A percentile compares a stretch with the other conserved stretches of the same genome.
These are phyloP conservation scores for Eristalis tenax DNA, from an alignment of 2,888 invertebrate species.

Conservation along the genomic window DNA sequence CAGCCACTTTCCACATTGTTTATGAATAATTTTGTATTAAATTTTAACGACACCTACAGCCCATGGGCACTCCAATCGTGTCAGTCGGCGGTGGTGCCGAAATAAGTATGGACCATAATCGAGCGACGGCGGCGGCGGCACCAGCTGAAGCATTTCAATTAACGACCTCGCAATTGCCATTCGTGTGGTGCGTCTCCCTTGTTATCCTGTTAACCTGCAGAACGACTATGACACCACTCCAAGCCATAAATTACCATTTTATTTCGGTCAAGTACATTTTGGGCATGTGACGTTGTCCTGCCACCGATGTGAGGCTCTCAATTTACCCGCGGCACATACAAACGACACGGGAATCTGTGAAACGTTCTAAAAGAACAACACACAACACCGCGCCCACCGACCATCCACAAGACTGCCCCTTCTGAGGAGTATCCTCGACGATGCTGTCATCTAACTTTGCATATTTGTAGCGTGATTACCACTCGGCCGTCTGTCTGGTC, in stretches of 20 bases:
- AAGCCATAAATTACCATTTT: slow-evolving; percentile 8
- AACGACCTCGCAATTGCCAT: slow-evolving; percentile 2
- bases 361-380: background rate
- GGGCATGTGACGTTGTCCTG: slow-evolving; percentile 11
- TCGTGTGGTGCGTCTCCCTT: background rate
- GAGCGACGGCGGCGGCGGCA: background rate
- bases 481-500: slow-evolving; percentile 11
- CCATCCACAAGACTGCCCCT: background rate
- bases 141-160: slow-evolving; percentile 26
- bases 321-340: background rate
- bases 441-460: slow-evolving; percentile 37
- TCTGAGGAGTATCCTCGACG: background rate
- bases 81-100: background rate
- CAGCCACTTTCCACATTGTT: background rate
- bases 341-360: background rate
- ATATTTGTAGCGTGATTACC: slow-evolving; percentile 40
- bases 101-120: background rate
- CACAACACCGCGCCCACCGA: background rate
- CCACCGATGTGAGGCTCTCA: background rate
- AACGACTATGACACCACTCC: background rate
- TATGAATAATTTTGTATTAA: slow-evolving; percentile 9
- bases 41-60: background rate
- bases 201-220: background rate
- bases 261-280: slow-evolving; percentile 18
- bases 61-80: too few species aligned